phyloP scores from a whole-genome alignment of 2,888 invertebrate genomes.

The Odontocolon sp. region DNA sequence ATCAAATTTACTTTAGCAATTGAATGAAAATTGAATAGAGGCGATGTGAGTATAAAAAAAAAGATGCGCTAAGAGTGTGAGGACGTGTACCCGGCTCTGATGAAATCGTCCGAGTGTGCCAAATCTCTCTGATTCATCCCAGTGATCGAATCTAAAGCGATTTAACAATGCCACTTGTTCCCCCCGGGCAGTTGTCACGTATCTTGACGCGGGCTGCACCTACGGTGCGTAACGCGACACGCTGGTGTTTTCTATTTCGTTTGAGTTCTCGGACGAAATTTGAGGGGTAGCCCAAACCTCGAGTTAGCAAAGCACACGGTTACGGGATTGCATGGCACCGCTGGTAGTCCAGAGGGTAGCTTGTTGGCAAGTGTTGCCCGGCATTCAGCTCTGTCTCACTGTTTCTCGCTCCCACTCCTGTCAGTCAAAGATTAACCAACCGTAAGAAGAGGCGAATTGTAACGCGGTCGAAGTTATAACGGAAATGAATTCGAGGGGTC shows the following conservation, averaged over 20 bases:
- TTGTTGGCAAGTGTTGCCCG: constrained; percentile 62
- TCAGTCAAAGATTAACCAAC: constrained; percentile 78
- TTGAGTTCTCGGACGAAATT: constrained; percentile 59
- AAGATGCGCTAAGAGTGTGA: background rate
- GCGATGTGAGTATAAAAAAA: no score
- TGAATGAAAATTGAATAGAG: background rate
- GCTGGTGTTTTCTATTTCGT: constrained; percentile 69
- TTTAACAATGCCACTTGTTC: constrained; percentile 78
- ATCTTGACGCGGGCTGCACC: constrained; percentile 64
- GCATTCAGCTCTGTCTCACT: background rate
- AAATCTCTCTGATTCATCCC: constrained; percentile 69
- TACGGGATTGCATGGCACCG: constrained; percentile 33
- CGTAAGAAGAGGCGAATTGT: constrained; percentile 76
- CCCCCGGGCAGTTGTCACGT: constrained; percentile 67
- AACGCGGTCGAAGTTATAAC: constrained; percentile 71
- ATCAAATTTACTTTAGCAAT: background rate
- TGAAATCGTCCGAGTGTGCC: constrained; percentile 58
- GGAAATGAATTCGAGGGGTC: constrained; percentile 72
- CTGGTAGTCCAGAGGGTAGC: constrained; percentile 1
- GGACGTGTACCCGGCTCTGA: constrained; percentile 11
- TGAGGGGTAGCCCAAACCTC: constrained; percentile 35
- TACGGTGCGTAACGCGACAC: constrained; percentile 67
- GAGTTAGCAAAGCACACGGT: background rate
- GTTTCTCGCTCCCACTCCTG: constrained; percentile 67
- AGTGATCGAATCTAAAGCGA: constrained; percentile 68